Evolutionary conservation across 2,113 vertebrate species (phyloP), one percentile per base, ranked within the genome.

Genomic region (Rhadina sibilatrix): DNA sequence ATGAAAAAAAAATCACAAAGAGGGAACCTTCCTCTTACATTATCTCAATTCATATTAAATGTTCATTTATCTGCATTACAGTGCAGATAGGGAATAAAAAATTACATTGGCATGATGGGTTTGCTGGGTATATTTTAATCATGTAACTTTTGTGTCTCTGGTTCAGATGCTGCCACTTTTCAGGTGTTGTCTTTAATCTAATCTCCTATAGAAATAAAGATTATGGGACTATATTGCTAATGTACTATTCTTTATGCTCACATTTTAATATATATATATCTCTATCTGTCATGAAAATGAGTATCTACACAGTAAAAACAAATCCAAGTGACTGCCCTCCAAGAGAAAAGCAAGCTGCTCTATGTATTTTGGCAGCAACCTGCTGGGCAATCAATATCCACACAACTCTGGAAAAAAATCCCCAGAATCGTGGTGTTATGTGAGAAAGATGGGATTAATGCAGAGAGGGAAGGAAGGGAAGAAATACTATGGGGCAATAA

Each of bases 341-440:
- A 5, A 90, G 66, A 52, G 27, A 93, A 93, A 85, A 76, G 53
- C 61, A 90, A 93, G 75, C 40, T 75, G 61, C 44, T 79, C 10
- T 28, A 40, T 50, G n/a, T 40, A 86, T 85, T 90, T 83, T 86
- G 79, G 88, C 92, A 95, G 75, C 53, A 93, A 90, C 54, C 66
- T 92, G 66, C 79, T 86, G 79, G 78, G 85, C 66, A 95, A 94
- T 88, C 92, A 85, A 83, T 90, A 79, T 11, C 42, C 85, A 95
- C 66, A 87, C 38, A 94, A 78, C 40, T 66, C 77, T 79, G 49
- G 33, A 80, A 89, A 70, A 80, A 80, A 89, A 69, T 3, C 1
- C n/a, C 13, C 46, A 72, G 57, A 85, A 90, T 61, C 44, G 46
- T 12, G 63, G 66, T 65, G 82, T 65, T 76, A 65, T 17, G 78